Conservation (phyloP, 1,140 invertebrate species). For the Drosophila pachea region DNA sequence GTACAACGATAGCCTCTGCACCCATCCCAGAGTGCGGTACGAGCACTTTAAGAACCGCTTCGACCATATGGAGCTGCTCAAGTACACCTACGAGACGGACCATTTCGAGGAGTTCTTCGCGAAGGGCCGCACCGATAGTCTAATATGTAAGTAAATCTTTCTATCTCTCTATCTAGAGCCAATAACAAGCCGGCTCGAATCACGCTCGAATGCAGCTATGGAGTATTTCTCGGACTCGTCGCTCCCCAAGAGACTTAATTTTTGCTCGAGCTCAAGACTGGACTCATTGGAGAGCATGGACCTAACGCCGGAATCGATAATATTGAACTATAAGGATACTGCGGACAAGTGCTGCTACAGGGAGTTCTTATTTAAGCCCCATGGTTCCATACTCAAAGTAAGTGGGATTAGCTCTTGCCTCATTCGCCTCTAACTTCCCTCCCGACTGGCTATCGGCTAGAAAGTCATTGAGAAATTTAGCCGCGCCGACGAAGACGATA, state of each 20-base stretch:
- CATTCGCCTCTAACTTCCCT: too few relatives aligned
- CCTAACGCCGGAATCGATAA: constrained; percentile 32
- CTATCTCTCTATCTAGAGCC: neutral
- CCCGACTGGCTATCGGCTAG: constrained; percentile 13
- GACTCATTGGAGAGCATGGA: constrained; percentile 60
- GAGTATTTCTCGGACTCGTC: constrained; percentile 44
- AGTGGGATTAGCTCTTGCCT: neutral
- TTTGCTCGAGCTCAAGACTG: constrained; percentile 80
- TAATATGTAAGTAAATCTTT: constrained; percentile 81
- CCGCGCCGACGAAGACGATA: constrained; percentile 25
- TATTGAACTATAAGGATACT: constrained; percentile 54
- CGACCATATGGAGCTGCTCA: constrained; percentile 83
- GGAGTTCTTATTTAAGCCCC: constrained; percentile 57
- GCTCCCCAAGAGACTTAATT: constrained; percentile 80
- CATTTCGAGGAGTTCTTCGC: constrained; percentile 84
- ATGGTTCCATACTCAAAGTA: constrained; percentile 42
- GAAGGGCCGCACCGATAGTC: constrained; percentile 84
- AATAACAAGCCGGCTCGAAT: neutral
- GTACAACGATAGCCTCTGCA: constrained; percentile 85
- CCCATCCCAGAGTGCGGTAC: constrained; percentile 80
- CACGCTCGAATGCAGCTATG: constrained; percentile 43
- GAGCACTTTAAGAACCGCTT: constrained; percentile 86
- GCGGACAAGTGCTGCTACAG: constrained; percentile 60
- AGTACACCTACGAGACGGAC: constrained; percentile 81
- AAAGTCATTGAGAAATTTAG: constrained; percentile 61